These are phyloP conservation scores for Alviniconcha marisindica DNA, from an alignment of 1,140 invertebrate species.

Conservation along the genomic window DNA sequence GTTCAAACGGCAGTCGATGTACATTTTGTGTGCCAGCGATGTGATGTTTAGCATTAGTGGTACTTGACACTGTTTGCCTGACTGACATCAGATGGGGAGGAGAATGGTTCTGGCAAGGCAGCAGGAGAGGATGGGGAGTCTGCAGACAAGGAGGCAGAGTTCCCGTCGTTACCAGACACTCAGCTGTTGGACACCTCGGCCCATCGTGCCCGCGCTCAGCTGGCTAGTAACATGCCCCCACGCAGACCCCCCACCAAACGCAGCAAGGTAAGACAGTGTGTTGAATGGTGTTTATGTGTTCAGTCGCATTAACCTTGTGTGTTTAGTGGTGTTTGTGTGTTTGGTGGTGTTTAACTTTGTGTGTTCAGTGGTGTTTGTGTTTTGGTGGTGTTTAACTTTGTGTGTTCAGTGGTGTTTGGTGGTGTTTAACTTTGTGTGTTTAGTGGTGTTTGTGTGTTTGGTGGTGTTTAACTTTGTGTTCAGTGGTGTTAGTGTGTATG, in stretches of 20 bases:
- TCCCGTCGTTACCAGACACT: conserved; percentile 87
- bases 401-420: too few species aligned
- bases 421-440: background rate
- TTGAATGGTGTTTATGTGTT: too few species aligned
- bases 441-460: background rate
- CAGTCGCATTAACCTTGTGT: background rate
- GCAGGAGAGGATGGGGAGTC: conserved; percentile 1
- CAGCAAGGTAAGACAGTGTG: conserved; percentile 53
- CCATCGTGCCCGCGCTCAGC: conserved; percentile 91
- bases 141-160: conserved; percentile 2
- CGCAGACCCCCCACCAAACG: conserved; percentile 78
- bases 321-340: background rate
- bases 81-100: conserved; percentile 32
- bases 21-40: too few species aligned
- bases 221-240: conserved; percentile 83
- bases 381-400: too few species aligned
- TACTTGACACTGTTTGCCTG: too few species aligned
- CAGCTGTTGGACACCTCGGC: conserved; percentile 91
- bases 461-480: too few species aligned
- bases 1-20: too few species aligned
- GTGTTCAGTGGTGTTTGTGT: background rate
- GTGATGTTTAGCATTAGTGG: too few species aligned
- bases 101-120: background rate
- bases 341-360: background rate
- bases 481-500: too few species aligned